Base-by-base conservation (phyloP, 2,888 invertebrate genomes). In the Miltochrista miniata region DNA sequence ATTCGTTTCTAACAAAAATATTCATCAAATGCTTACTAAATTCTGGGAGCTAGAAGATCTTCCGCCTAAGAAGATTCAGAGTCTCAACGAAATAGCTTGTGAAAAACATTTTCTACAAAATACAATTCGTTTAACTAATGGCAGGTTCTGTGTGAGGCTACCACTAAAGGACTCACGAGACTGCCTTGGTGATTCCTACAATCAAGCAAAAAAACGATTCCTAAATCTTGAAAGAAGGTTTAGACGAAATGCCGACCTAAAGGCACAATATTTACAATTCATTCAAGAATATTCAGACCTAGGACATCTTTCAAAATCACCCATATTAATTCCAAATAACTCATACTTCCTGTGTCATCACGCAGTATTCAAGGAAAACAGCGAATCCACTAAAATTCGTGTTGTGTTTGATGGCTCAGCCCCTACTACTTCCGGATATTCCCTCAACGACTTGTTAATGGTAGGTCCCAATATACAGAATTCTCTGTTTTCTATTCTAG, bases 381-480 rank as follows among this genome's bases (percentile, higher is more conserved):
- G 55, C 29, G 54, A 52, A 37, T n/a, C 57, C 5, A 61, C 64
- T 0, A 59, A 59, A 35, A 34, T 56, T 1, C 48, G 61, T 5
- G 57, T 51, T 0, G 66, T 67, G 1, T 67, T 67, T 18, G 56
- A 64, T 39, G 61, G 50, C 1, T 59, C 59, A 1, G 54, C 48
- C 8, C 34, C 34, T 0, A 49, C 56, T 10, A 35, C 54, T 0
- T 49, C 57, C 9, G 61, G 61, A n/a, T 12, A 45, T 0, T 59
- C 59, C 8, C 14, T 56, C 0, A 59, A 63, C 35, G 49, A 56
- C 15, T 51, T 59, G 0, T 52, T n/a, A 24, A 52, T 49, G 49
- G 45, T 54, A 7, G 62, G 59, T 0, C 58, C 58, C 0, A 52
- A 46, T 7, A 24, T 62, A 8, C 59, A 59, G 13, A 53, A 53